Base-by-base conservation (phyloP, 2,113 vertebrate species). In the Nibea coibor region DNA sequence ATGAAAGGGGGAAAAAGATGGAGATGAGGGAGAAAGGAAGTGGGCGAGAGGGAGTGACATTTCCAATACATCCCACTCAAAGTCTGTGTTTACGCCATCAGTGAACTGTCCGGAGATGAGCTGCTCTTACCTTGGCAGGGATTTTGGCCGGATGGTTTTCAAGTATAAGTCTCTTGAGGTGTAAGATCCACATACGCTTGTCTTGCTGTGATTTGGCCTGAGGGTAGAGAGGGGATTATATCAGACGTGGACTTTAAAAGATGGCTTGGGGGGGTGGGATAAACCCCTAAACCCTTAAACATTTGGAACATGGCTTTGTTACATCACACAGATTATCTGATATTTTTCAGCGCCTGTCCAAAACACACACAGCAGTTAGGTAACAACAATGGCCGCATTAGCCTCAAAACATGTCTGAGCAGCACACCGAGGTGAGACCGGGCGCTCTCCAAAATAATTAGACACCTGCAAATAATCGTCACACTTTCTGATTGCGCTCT, bases 121-220 rank as follows among this genome's bases (percentile, higher is more conserved):
- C 9, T 84, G 1, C 31, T 75, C 90, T 93, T 83, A 99, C 98
- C 97, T 99, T 99, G 45, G 97, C 97, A 43, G 98, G 98, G 87
- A 99, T 99, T 95, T 98, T 99, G 53, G 97, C 98, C 0, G 97
- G 97, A 39, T 99, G 98, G 85, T 99, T 99, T 95, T 99, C 98
- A 81, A 99, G 96, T 92, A 99, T 99, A 78, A 99, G 95, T 47
- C 97, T 96, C 89, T 99, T 99, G 83, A 99, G 94, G 87, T 99
- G 97, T 81, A 98, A 94, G 89, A 99, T 96, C 98, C 98, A 99
- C 76, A 98, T 96, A 81, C 97, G 97, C 72, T 99, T 99, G 82
- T 99, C 98, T 93, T 97, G 97, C 82, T 98, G 97, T 0, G 98
- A 99, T 78, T 97, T 98, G 6, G 98, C 98, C 98, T 99, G 76